These are phyloP conservation scores for Eudemis profundana DNA, from an alignment of 2,888 invertebrate species.

Conservation along the genomic window DNA sequence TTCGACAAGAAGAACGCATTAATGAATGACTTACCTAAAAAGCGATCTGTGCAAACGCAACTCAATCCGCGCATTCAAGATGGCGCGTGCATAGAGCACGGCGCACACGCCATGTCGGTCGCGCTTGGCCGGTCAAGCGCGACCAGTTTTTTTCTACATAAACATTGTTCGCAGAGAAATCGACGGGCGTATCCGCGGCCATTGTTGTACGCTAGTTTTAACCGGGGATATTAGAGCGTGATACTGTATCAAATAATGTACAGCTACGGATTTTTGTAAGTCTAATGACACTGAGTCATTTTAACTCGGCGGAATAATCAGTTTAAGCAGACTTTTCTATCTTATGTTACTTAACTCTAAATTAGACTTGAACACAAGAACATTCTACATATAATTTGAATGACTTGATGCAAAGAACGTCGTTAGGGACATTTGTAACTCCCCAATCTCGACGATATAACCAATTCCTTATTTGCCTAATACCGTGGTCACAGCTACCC, in stretches of 20 bases:
- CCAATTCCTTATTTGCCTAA: too few relatives aligned
- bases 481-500: too few relatives aligned
- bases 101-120: conserved; percentile 81
- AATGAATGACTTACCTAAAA: conserved; percentile 39
- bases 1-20: conserved; percentile 23
- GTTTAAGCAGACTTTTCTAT: too few relatives aligned
- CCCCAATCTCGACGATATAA: too few relatives aligned
- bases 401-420: too few relatives aligned
- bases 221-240: conserved; percentile 82
- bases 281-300: conserved; percentile 14
- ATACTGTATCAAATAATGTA: conserved; percentile 72
- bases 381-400: too few relatives aligned
- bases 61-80: conserved; percentile 80
- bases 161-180: conserved; percentile 84
- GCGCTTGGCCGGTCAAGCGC: conserved; percentile 74
- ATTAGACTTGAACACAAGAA: too few relatives aligned
- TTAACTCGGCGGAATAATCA: too few relatives aligned
- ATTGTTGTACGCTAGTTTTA: conserved; percentile 77
- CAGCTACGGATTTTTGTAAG: conserved; percentile 52
- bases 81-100: conserved; percentile 74
- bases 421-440: too few relatives aligned
- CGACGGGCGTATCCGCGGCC: conserved; percentile 81
- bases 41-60: conserved; percentile 68
- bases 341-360: too few relatives aligned
- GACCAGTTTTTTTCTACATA: conserved; percentile 79